phyloP scores from a whole-genome alignment of 1,140 invertebrate species.

The Hylyphantes graminicola region DNA sequence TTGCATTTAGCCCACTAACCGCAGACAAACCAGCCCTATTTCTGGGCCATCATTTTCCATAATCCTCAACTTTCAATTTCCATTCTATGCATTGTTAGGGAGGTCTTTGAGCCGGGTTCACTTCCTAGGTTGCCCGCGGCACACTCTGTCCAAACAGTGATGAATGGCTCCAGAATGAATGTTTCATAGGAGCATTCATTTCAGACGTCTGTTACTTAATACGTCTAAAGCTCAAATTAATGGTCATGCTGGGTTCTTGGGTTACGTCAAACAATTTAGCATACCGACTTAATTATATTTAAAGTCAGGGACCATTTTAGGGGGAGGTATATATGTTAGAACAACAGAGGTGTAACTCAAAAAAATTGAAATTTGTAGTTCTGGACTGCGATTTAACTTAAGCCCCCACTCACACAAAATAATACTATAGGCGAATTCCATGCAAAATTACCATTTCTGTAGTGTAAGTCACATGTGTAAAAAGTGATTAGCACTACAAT shows the following conservation, averaged over 20 bases:
- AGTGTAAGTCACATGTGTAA: too few species aligned
- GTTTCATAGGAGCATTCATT: conserved; percentile 42
- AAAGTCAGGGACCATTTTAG: conserved; percentile 22
- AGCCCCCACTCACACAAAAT: too few species aligned
- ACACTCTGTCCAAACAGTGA: conserved; percentile 23
- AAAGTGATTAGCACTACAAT: too few species aligned
- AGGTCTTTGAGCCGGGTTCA: neutral
- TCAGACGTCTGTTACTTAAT: conserved; percentile 27
- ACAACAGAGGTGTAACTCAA: too few species aligned
- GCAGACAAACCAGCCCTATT: too few species aligned
- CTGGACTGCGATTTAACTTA: too few species aligned
- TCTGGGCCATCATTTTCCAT: neutral
- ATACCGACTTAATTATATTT: conserved; percentile 57
- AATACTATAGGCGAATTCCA: too few species aligned
- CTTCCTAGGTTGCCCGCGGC: conserved; percentile 22
- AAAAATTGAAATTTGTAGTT: too few species aligned
- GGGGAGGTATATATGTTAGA: neutral
- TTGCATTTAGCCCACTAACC: too few species aligned
- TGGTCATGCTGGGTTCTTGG: conserved; percentile 35
- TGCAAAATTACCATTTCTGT: too few species aligned
- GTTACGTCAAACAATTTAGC: conserved; percentile 55
- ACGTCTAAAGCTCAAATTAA: conserved; percentile 56
- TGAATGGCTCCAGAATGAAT: conserved; percentile 36
- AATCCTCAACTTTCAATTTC: conserved; percentile 27
- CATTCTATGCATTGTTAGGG: neutral